phyloP scores from a whole-genome alignment of 2,113 vertebrate species.

The Catharus minimus region DNA sequence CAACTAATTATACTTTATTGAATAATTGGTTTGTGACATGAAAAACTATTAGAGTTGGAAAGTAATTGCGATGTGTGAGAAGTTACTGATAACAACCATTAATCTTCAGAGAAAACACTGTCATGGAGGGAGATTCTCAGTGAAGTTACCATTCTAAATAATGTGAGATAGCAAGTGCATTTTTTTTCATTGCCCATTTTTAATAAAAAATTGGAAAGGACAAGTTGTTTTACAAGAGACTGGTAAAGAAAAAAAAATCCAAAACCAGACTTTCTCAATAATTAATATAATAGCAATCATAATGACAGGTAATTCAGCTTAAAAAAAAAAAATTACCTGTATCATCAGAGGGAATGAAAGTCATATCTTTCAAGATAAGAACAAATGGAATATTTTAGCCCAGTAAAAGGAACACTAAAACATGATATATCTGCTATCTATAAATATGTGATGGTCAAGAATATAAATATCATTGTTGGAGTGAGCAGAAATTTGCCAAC shows the following conservation, averaged over 20 bases:
- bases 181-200: neutral
- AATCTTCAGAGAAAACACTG: neutral
- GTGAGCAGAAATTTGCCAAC: neutral
- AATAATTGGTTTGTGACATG: neutral
- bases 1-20: neutral
- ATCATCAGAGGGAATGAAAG: neutral
- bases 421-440: neutral
- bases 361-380: neutral
- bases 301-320: neutral
- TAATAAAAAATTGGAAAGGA: neutral
- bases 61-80: neutral
- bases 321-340: neutral
- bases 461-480: neutral
- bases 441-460: neutral
- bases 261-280: neutral
- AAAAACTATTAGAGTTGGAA: neutral
- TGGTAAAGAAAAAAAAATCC: neutral
- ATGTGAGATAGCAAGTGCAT: neutral
- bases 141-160: neutral
- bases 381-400: neutral
- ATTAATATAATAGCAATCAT: neutral
- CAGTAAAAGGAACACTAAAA: neutral
- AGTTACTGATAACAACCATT: neutral
- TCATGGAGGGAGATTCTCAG: neutral
- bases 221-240: neutral